Evolutionary conservation across 1,140 invertebrate genomes (phyloP).

Genomic region (Gonioctena quinquepunctata): DNA sequence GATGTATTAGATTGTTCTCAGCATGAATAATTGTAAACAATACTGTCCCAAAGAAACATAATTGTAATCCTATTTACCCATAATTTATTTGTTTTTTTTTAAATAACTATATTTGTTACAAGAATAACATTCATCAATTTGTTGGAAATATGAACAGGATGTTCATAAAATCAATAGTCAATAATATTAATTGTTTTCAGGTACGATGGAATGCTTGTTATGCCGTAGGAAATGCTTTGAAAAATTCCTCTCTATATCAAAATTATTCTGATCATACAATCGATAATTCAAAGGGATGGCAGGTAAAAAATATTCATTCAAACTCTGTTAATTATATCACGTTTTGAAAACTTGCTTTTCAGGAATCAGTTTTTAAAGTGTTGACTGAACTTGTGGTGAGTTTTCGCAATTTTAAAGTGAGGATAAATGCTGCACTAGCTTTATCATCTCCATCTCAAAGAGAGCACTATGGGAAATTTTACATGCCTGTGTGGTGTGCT

Average conservation of each 20-base stretch:
- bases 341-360: slow-evolving; percentile 25
- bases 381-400: slow-evolving; percentile 59
- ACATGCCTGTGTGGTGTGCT: slow-evolving; percentile 67
- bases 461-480: slow-evolving; percentile 65
- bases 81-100: too few species aligned
- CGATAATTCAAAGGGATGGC: slow-evolving; percentile 5
- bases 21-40: too few species aligned
- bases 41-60: too few species aligned
- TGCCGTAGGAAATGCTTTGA: slow-evolving; percentile 77
- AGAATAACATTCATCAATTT: too few species aligned
- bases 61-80: too few species aligned
- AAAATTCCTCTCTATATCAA: slow-evolving; percentile 65
- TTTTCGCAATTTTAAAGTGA: slow-evolving; percentile 69
- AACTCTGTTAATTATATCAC: neutral
- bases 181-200: slow-evolving; percentile 51
- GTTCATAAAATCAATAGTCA: too few species aligned
- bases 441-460: slow-evolving; percentile 65
- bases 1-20: too few species aligned
- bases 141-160: too few species aligned
- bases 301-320: slow-evolving; percentile 9
- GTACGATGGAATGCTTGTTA: slow-evolving; percentile 90
- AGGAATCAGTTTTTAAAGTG: slow-evolving; percentile 56
- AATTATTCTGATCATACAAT: slow-evolving; percentile 40
- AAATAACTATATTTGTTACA: too few species aligned
- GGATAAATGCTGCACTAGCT: slow-evolving; percentile 81